Percentiles rank a stretch among this genome's conserved stretches.
Conservation (phyloP, 2,113 vertebrate species). For the Agapornis roseicollis region DNA sequence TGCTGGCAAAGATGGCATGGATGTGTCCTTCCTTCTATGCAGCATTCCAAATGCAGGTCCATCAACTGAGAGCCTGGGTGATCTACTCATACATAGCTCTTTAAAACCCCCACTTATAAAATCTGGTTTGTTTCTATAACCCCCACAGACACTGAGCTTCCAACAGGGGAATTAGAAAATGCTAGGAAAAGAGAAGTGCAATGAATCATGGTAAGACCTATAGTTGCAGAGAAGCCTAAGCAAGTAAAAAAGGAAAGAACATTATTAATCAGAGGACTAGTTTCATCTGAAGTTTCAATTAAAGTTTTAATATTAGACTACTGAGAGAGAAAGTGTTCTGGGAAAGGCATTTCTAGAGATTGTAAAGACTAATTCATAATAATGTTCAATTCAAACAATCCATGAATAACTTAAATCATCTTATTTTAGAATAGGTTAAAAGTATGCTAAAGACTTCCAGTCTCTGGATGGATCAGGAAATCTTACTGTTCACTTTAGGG, state of each 20-base stretch:
- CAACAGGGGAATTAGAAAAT: not conserved
- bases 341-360: not conserved
- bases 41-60: not conserved
- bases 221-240: not conserved
- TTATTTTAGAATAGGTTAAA: not conserved
- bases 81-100: not conserved
- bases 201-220: not conserved
- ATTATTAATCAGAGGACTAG: not conserved
- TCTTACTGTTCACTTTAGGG: not conserved
- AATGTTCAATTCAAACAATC: not conserved
- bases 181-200: not conserved
- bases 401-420: not conserved
- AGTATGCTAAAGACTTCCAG: not conserved
- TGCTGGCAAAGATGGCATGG: not conserved
- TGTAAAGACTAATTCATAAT: not conserved
- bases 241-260: not conserved
- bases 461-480: not conserved
- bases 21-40: not conserved
- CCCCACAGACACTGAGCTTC: not conserved
- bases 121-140: not conserved
- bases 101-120: not conserved
- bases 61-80: not conserved
- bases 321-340: not conserved
- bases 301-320: not conserved
- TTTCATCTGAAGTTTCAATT: slow-evolving; percentile 36